Percentiles rank a stretch among this genome's conserved stretches.
Conservation (phyloP, 1,140 invertebrate genomes). For the Pteromalus puparum region DNA sequence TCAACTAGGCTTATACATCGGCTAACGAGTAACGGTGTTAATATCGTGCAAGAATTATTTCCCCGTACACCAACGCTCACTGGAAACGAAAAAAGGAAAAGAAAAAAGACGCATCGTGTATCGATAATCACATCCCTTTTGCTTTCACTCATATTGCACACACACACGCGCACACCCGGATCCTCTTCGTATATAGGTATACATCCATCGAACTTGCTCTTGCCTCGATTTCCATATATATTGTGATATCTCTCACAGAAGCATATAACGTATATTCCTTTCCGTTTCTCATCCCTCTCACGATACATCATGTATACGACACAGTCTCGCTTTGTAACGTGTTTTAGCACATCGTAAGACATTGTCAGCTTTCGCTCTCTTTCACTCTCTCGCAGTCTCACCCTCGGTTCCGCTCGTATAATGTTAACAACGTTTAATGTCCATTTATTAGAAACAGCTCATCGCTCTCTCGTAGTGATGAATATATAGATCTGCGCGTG, state of each 20-base stretch:
- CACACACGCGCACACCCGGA: conserved; percentile 34
- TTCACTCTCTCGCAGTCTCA: conserved; percentile 22
- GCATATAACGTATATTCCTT: conserved; percentile 44
- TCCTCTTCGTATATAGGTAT: too few relatives aligned
- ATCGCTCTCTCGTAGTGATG: conserved; percentile 59
- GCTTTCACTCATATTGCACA: conserved; percentile 31
- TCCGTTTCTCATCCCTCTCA: conserved; percentile 43
- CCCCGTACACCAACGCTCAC: conserved; percentile 57
- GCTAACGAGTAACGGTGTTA: conserved; percentile 64
- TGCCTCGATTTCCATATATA: too few relatives aligned
- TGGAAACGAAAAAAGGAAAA: conserved; percentile 38
- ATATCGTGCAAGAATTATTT: conserved; percentile 64
- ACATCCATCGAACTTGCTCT: too few relatives aligned
- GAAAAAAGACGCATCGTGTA: not conserved
- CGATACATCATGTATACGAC: conserved; percentile 49
- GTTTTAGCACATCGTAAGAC: too few relatives aligned
- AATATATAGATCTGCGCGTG: conserved; percentile 58
- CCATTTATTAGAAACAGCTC: conserved; percentile 68
- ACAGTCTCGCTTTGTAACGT: conserved; percentile 38
- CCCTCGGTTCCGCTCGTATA: conserved; percentile 42
- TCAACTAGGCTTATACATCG: conserved; percentile 62
- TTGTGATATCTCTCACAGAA: too few relatives aligned
- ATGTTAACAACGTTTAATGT: conserved; percentile 65
- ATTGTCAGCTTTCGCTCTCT: conserved; percentile 34
- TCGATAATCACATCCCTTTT: conserved; percentile 50